These are phyloP conservation scores for Penelope pileata DNA, from an alignment of 2,113 vertebrate species.

Conservation along the genomic window DNA sequence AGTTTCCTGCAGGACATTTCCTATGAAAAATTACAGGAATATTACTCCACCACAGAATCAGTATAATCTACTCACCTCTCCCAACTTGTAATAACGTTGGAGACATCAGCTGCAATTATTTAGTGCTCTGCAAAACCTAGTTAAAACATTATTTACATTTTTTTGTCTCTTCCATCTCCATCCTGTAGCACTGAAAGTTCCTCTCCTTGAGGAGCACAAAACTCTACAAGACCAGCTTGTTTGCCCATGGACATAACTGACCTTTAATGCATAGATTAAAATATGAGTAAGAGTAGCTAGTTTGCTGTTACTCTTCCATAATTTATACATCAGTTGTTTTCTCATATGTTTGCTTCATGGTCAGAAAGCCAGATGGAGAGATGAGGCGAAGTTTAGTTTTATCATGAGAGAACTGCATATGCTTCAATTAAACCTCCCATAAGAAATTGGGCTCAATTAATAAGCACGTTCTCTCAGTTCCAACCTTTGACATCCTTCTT, in stretches of 20 bases:
- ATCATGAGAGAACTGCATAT: background rate
- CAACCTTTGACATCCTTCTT: background rate
- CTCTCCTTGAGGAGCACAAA: background rate
- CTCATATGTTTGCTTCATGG: background rate
- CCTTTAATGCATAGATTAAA: background rate
- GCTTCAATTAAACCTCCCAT: background rate
- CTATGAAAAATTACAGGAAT: background rate
- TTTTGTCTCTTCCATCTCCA: background rate
- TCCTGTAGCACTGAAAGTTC: background rate
- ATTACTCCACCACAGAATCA: background rate
- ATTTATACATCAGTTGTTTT: background rate
- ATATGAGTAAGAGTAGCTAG: background rate
- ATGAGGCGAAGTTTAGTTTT: background rate
- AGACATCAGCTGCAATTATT: background rate
- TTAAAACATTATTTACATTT: background rate
- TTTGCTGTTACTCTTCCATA: background rate
- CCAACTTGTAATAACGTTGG: rapidly evolving
- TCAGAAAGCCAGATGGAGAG: background rate
- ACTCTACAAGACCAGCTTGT: background rate
- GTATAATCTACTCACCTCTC: background rate
- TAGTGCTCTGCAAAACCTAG: background rate
- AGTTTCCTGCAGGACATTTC: background rate
- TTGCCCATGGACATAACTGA: background rate
- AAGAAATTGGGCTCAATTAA: background rate
- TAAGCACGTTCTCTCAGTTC: background rate